Evolutionary conservation across 1,140 invertebrate species (phyloP).

Genomic region (Cheumatopsyche charites): DNA sequence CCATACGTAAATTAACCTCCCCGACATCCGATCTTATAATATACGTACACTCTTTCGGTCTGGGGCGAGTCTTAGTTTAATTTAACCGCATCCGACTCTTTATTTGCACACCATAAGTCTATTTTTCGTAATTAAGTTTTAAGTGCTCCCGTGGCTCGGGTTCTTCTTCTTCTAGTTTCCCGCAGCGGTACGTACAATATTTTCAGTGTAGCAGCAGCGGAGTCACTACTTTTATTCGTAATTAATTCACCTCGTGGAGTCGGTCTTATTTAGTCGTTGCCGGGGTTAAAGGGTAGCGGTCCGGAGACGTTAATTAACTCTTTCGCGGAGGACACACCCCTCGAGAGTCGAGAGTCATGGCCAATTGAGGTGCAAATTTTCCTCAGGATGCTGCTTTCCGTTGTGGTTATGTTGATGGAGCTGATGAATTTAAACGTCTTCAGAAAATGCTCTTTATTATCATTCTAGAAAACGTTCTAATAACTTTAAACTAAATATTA

Average conservation of each 20-base stretch:
- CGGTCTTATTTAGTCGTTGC: constrained; percentile 28
- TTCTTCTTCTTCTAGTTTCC: no score
- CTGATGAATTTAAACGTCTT: no score
- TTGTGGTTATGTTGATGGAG: not conserved
- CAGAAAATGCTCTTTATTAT: no score
- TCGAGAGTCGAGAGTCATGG: not conserved
- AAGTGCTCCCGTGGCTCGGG: constrained; percentile 36
- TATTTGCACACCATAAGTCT: constrained; percentile 45
- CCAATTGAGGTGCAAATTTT: not conserved
- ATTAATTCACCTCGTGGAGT: constrained; percentile 42
- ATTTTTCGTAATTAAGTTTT: constrained; percentile 46
- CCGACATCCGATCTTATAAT: no score
- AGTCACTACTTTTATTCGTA: constrained; percentile 29
- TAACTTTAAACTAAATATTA: no score
- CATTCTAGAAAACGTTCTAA: no score
- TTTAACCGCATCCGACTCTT: constrained; percentile 43
- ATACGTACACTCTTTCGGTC: not conserved
- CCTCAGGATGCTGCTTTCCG: not conserved
- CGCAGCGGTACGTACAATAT: no score
- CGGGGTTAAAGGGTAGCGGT: not conserved
- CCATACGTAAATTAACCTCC: no score
- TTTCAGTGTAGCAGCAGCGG: not conserved
- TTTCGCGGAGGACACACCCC: not conserved
- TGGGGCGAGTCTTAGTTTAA: constrained; percentile 36
- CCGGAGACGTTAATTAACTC: constrained; percentile 18